These are phyloP conservation scores for Platyscapa corneri DNA, from an alignment of 1,140 invertebrate genomes.

Conservation along the genomic window DNA sequence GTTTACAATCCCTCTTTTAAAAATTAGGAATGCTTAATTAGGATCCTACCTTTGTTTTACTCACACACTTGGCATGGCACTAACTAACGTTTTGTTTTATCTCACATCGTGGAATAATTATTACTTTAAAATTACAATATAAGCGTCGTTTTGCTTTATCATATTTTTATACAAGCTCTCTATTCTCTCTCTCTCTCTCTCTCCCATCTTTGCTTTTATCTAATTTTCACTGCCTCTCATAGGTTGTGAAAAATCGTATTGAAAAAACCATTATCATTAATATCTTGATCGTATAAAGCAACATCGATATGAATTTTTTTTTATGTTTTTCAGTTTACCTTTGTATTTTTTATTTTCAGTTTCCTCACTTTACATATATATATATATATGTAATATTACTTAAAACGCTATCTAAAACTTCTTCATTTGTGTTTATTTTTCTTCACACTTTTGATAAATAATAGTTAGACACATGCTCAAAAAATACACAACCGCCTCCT, in stretches of 20 bases:
- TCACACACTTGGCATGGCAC: constrained; percentile 44
- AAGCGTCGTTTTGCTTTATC: constrained; percentile 42
- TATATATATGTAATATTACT: constrained; percentile 15
- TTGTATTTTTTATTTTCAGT: constrained; percentile 22
- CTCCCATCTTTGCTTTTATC: neutral
- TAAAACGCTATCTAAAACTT: constrained; percentile 46
- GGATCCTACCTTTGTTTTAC: constrained; percentile 17
- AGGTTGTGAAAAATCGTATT: constrained; percentile 28
- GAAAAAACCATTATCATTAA: constrained; percentile 29
- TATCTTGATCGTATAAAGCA: constrained; percentile 38
- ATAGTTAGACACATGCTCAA: constrained; percentile 32
- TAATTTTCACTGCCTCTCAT: constrained; percentile 7
- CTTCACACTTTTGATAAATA: neutral
- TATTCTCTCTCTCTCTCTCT: neutral
- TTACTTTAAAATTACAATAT: constrained; percentile 48
- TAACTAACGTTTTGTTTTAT: constrained; percentile 34
- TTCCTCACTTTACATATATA: constrained; percentile 23
- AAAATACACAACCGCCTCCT: constrained; percentile 27
- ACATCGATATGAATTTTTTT: constrained; percentile 29
- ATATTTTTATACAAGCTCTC: neutral
- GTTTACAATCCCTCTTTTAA: constrained; percentile 28
- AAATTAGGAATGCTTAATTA: constrained; percentile 45
- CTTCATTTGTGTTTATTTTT: constrained; percentile 20
- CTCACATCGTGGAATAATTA: constrained; percentile 48
- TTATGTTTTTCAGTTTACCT: constrained; percentile 16